phyloP scores from a whole-genome alignment of 2,113 vertebrate species.

The Ploceus nigricollis region DNA sequence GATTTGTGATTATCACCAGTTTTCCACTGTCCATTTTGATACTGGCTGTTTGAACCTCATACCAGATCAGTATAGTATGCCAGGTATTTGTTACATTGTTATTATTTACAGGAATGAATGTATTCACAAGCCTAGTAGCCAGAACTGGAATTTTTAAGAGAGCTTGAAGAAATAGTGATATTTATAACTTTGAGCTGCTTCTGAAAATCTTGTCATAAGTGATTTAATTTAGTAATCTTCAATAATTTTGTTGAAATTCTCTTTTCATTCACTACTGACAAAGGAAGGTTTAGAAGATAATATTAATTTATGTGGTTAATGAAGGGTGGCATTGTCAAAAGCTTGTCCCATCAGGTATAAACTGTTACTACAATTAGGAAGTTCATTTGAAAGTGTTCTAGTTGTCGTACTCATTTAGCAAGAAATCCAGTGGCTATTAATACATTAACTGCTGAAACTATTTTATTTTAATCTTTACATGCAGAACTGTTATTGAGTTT shows the following conservation, averaged over 20 bases:
- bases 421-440: not conserved
- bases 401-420: not conserved
- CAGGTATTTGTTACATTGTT: not conserved
- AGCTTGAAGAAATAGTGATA: not conserved
- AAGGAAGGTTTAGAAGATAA: not conserved
- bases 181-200: not conserved
- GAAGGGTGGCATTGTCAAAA: not conserved
- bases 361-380: not conserved
- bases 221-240: not conserved
- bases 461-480: not conserved
- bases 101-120: not conserved
- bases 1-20: not conserved
- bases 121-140: not conserved
- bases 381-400: not conserved
- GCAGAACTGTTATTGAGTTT: not conserved
- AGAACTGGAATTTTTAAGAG: not conserved
- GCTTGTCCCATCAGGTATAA: not conserved
- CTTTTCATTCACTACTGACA: not conserved
- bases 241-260: not conserved
- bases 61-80: not conserved
- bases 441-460: not conserved
- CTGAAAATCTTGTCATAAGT: not conserved
- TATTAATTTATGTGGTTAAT: not conserved
- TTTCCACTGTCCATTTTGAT: not conserved
- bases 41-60: not conserved